These are phyloP conservation scores for Lamprotornis superbus DNA, from an alignment of 2,113 vertebrate genomes.

Conservation along the genomic window DNA sequence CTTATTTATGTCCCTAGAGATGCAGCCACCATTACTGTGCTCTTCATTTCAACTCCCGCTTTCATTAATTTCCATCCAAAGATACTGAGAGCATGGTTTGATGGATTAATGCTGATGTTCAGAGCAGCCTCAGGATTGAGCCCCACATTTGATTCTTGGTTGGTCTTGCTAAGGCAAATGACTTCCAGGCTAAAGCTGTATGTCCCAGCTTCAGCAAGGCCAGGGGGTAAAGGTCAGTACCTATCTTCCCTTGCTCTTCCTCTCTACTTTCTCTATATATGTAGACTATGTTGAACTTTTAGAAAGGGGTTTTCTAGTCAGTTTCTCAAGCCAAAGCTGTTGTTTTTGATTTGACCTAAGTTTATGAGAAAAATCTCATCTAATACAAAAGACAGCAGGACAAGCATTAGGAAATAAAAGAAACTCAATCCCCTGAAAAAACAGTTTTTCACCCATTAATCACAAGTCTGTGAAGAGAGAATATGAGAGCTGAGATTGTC, in stretches of 20 bases:
- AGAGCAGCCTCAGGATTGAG: neutral
- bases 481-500: neutral
- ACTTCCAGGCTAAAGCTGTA: neutral
- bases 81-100: neutral
- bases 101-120: neutral
- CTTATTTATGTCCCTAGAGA: neutral
- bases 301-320: neutral
- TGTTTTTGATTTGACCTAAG: neutral
- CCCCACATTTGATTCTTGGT: neutral
- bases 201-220: neutral
- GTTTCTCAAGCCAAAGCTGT: neutral
- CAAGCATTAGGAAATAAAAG: neutral
- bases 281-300: fast-evolving
- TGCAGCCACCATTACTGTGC: neutral
- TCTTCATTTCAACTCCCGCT: neutral
- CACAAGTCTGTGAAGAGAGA: neutral
- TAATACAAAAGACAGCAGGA: neutral
- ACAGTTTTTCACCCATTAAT: neutral
- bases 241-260: neutral
- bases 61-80: neutral
- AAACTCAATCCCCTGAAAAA: neutral
- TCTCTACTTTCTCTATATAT: neutral
- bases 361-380: neutral
- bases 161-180: neutral
- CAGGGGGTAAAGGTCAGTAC: neutral